Percentiles rank a stretch among this genome's conserved stretches.
These are phyloP conservation scores for Pollimyrus isidori DNA, from an alignment of 2,113 vertebrate species.

Conservation along the genomic window DNA sequence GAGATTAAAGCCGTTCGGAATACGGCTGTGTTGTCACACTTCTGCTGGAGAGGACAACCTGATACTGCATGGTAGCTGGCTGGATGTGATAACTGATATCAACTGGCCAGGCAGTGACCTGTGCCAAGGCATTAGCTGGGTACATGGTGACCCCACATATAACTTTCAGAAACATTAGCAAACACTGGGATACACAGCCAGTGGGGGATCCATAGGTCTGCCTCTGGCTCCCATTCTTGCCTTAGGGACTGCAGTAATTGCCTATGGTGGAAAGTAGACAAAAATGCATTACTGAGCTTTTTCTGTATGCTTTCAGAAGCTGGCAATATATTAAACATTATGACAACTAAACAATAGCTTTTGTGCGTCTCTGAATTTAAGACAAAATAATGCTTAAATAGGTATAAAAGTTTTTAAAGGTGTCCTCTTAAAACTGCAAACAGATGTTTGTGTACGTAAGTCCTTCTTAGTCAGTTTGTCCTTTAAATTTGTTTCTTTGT, in stretches of 20 bases:
- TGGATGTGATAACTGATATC: slow-evolving; percentile 31
- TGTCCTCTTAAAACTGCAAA: neutral
- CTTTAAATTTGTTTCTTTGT: neutral
- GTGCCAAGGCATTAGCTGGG: slow-evolving; percentile 8
- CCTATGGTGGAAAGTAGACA: neutral
- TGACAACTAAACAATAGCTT: neutral
- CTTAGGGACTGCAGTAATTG: neutral
- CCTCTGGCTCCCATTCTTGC: neutral
- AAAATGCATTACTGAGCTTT: neutral
- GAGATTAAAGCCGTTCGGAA: slow-evolving; percentile 27
- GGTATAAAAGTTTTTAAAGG: neutral
- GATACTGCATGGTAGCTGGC: slow-evolving; percentile 35
- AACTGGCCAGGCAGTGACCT: slow-evolving; percentile 25
- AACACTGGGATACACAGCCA: slow-evolving; percentile 7
- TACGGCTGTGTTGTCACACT: slow-evolving; percentile 31
- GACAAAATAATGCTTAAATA: neutral
- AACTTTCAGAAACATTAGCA: slow-evolving; percentile 31
- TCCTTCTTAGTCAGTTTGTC: neutral
- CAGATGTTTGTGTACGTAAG: neutral
- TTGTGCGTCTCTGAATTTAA: neutral
- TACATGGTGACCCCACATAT: slow-evolving; percentile 29
- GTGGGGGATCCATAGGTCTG: neutral
- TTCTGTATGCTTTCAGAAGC: neutral
- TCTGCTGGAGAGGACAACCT: slow-evolving; percentile 42
- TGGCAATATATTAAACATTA: neutral